Conservation (phyloP, 2,888 invertebrate genomes). For the Nymphalis c-album region DNA sequence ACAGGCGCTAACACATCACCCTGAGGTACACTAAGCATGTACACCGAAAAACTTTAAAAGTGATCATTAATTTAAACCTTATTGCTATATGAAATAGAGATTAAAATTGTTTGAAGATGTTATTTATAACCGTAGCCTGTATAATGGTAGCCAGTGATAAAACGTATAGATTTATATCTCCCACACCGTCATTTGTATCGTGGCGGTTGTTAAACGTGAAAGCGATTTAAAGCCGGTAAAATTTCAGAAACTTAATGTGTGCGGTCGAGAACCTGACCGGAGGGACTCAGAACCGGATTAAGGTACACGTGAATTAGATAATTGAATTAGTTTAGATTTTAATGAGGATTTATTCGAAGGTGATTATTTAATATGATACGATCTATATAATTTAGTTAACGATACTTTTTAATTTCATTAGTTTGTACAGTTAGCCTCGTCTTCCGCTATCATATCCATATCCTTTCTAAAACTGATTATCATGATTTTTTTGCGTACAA, state of each 20-base stretch:
- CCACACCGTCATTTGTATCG: constrained; percentile 63
- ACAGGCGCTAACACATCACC: constrained; percentile 51
- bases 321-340: constrained; percentile 19
- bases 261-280: constrained; percentile 46
- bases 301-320: constrained; percentile 29
- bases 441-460: too few species aligned
- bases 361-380: background rate
- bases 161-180: constrained; percentile 67
- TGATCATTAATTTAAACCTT: constrained; percentile 7
- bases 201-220: constrained; percentile 62
- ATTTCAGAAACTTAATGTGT: constrained; percentile 50
- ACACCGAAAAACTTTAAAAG: background rate
- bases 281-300: constrained; percentile 23
- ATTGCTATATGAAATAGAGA: constrained; percentile 3
- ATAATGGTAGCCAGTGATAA: constrained; percentile 64
- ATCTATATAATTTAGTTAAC: background rate
- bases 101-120: constrained; percentile 12
- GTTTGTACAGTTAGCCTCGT: too few species aligned
- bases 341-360: constrained; percentile 1
- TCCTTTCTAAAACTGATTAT: too few species aligned
- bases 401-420: too few species aligned
- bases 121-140: constrained; percentile 37
- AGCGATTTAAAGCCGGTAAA: constrained; percentile 61
- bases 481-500: too few species aligned
- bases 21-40: constrained; percentile 48